Evolutionary conservation across 2,797 vertebrate species (phyloP).

Genomic region (Pipistrellus kuhlii): DNA sequence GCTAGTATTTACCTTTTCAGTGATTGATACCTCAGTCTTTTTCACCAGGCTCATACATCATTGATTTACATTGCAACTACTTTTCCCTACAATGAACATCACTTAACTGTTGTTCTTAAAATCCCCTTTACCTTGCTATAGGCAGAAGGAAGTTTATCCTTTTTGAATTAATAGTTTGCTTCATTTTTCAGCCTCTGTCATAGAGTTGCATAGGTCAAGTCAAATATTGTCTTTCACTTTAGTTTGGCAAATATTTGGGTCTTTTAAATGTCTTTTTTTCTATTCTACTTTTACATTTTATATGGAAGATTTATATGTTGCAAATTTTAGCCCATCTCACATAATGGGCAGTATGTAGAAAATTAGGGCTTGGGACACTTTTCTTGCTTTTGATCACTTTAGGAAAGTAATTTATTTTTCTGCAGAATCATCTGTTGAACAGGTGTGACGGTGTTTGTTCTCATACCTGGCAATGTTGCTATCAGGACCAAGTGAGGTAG

Average conservation of each 20-base stretch:
- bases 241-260: background rate
- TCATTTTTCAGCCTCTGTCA: background rate
- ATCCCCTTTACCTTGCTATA: background rate
- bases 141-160: background rate
- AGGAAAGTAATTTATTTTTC: background rate
- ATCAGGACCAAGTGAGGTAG: background rate
- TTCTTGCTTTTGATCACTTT: background rate
- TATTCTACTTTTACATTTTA: background rate
- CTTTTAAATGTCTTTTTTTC: background rate
- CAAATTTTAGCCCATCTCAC: background rate
- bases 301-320: background rate
- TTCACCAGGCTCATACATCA: background rate
- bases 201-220: background rate
- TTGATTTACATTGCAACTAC: background rate
- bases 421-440: background rate
- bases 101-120: background rate
- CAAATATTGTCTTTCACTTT: background rate
- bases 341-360: background rate
- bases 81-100: slow-evolving; percentile 43
- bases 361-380: background rate
- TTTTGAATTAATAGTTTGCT: background rate
- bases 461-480: background rate
- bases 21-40: background rate
- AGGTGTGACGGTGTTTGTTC: background rate
- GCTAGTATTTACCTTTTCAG: background rate